A percentile compares a stretch with the other conserved stretches of the same genome.
Conservation (phyloP, 2,888 invertebrate genomes). For the Tetrapedia diversipes region DNA sequence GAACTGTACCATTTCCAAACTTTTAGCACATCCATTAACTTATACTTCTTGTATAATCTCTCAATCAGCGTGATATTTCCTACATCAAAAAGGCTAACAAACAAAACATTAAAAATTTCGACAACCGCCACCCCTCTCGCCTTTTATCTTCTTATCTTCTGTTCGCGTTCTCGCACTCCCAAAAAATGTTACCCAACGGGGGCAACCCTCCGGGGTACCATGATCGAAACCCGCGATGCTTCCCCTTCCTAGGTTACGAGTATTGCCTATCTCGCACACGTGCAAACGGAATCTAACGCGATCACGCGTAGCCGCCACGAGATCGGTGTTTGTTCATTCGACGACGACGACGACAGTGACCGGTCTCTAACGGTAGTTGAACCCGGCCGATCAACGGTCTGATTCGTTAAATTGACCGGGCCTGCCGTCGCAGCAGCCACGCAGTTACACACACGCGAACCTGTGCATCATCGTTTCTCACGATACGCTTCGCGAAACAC, state of each 20-base stretch:
- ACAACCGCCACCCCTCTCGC: too few species aligned
- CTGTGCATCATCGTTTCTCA: too few species aligned
- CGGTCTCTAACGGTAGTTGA: slow-evolving; percentile 75
- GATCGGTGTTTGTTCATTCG: slow-evolving; percentile 48
- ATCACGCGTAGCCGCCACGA: slow-evolving; percentile 41
- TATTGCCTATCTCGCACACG: slow-evolving; percentile 7
- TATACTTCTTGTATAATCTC: too few species aligned
- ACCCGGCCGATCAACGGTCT: slow-evolving; percentile 67
- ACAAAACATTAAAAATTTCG: too few species aligned
- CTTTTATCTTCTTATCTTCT: not conserved
- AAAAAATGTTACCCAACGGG: slow-evolving; percentile 39
- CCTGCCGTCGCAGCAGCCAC: too few species aligned
- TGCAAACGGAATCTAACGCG: slow-evolving; percentile 44
- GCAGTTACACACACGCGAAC: slow-evolving; percentile 33
- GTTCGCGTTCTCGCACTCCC: not conserved
- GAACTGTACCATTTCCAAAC: too few species aligned
- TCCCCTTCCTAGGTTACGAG: slow-evolving; percentile 14
- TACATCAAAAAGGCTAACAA: too few species aligned
- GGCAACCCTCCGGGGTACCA: not conserved
- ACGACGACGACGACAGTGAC: slow-evolving; percentile 54
- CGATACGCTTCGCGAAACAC: too few species aligned
- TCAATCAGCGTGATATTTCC: too few species aligned
- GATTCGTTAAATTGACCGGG: slow-evolving; percentile 66
- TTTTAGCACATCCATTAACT: too few species aligned
- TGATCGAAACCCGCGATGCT: slow-evolving; percentile 31